These are phyloP conservation scores for human DNA, from an alignment of 2,113 vertebrate genomes.

Conservation along the genomic window GRCh38 chr1:56722001-56722500, in stretches of 20 bases:
- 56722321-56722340: background rate
- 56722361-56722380: background rate
- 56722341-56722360: background rate
- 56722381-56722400: background rate
- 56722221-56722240: background rate
- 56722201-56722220: background rate
- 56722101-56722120: background rate
- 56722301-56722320: background rate
- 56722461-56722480: background rate
- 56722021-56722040: background rate
- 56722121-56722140: background rate
- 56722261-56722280: background rate
- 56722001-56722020: background rate
- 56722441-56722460: background rate
- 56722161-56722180: background rate
- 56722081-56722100: background rate
- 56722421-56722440: background rate
- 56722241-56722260: background rate
- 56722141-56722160: background rate
- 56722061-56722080: background rate
- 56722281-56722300: background rate
- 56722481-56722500: background rate
- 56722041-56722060: background rate
- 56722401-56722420: background rate
- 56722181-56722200: background rate